Conservation (phyloP, 2,888 invertebrate genomes). For the Vesta saturnalis region DNA sequence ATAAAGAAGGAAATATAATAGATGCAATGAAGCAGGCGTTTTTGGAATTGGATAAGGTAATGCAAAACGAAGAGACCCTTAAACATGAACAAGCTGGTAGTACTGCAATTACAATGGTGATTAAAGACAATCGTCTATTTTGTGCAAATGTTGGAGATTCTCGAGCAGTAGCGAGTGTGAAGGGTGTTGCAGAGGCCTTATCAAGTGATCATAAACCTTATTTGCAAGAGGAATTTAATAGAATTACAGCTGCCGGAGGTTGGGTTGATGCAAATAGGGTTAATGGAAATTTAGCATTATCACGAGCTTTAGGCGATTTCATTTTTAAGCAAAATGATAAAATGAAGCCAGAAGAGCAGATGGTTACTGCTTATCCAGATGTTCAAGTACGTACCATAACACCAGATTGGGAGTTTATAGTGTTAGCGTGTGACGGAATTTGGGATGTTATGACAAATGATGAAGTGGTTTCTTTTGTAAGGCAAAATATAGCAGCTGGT, state of each 20-base stretch:
- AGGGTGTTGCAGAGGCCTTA: conserved; percentile 78
- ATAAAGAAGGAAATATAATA: conserved; percentile 82
- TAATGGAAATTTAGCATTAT: conserved; percentile 97
- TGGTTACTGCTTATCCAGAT: conserved; percentile 97
- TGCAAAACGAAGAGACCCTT: conserved; percentile 88
- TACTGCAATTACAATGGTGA: conserved; percentile 87
- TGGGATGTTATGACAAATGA: conserved; percentile 98
- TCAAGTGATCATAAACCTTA: conserved; percentile 97
- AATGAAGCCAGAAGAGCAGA: conserved; percentile 91
- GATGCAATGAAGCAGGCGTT: conserved; percentile 84
- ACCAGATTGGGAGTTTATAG: conserved; percentile 95
- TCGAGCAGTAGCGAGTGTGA: conserved; percentile 89
- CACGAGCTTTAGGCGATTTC: conserved; percentile 96
- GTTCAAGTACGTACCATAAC: conserved; percentile 83
- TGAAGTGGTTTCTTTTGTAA: conserved; percentile 92
- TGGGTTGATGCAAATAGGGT: conserved; percentile 98
- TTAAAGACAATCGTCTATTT: conserved; percentile 86
- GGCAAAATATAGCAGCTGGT: conserved; percentile 80
- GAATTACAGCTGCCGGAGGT: conserved; percentile 95
- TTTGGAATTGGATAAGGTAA: conserved; percentile 90
- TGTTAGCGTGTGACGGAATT: conserved; percentile 98
- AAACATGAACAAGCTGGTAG: conserved; percentile 95
- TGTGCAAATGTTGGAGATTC: conserved; percentile 99
- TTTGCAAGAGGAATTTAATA: conserved; percentile 84
- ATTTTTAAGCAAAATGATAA: conserved; percentile 92